Evolutionary conservation across 2,113 vertebrate species (phyloP), one percentile per base, ranked within the genome.

Genomic region (Gavialis gangeticus): DNA sequence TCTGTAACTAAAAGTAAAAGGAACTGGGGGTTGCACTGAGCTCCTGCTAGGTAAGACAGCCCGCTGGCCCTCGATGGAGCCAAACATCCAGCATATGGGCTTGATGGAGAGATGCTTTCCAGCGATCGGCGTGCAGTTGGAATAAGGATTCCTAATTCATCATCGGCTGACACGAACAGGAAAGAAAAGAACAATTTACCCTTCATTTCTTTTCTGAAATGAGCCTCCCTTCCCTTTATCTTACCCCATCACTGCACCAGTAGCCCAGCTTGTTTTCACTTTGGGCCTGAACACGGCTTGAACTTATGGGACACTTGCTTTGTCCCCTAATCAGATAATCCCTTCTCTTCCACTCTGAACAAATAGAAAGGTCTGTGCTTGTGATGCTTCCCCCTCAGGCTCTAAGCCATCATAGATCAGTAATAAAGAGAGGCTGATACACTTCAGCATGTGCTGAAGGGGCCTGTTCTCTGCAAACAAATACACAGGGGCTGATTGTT

Each of bases 221-320:
- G 94, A 97, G 96, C 96, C 79, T 95, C 90, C 88, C 91, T 91
- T 97, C 90, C 78, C 84, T 95, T 96, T 96, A 97, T 98, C 95
- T 96, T 79, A 87, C 80, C 83, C 89, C 94, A 97, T 98, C 95
- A 21, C 96, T 96, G 85, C 88, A 92, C 93, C 96, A 84, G 67
- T 91, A 97, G 96, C 91, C 85, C 87, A 85, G 93, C 96, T 97
- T 98, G 97, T 98, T 98, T 98, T 97, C 94, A 89, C 46, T 95
- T 95, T 81, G 78, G 91, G 95, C 96, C 88, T 97, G 93, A 82
- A 87, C 92, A 93, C 95, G 2, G 8, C 90, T 82, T 63, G 95
- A 95, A 94, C 89, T 92, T 96, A 97, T 88, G 87, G 77, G 77
- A 24, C 57, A 21, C 84, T 95, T 77, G 55, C 89, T 92, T 64